Conservation (phyloP, 2,888 invertebrate species). For the Acanthoscelides obtectus region DNA sequence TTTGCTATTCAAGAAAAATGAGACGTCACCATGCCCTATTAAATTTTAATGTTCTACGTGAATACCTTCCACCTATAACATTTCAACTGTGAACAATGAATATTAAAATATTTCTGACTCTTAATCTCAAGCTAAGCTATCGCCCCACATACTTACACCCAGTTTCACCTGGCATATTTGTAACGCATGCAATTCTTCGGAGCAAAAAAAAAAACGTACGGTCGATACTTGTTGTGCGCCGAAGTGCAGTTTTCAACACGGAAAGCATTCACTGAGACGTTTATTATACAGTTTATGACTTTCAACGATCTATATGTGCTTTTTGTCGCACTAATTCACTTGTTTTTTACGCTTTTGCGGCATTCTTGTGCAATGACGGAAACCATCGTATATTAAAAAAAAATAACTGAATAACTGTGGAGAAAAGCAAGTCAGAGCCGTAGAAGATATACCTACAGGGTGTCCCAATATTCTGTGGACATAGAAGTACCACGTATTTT, state of each 20-base stretch:
- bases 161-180: neutral
- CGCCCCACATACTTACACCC: neutral
- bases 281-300: neutral
- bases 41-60: neutral
- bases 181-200: neutral
- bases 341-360: neutral
- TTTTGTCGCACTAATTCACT: neutral
- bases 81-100: neutral
- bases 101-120: neutral
- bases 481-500: too few species aligned
- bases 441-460: too few species aligned
- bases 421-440: too few species aligned
- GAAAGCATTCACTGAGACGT: neutral
- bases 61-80: neutral
- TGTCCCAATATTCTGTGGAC: too few species aligned
- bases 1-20: too few species aligned
- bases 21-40: too few species aligned
- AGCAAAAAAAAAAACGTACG: neutral
- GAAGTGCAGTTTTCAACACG: neutral
- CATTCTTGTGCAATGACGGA: neutral
- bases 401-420: too few species aligned
- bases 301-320: neutral
- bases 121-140: neutral
- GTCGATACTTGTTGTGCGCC: neutral
- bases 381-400: neutral